Evolutionary conservation across 1,140 invertebrate genomes (phyloP), one percentile per base, ranked within the genome.

Genomic region (Brachystomella parvula): DNA sequence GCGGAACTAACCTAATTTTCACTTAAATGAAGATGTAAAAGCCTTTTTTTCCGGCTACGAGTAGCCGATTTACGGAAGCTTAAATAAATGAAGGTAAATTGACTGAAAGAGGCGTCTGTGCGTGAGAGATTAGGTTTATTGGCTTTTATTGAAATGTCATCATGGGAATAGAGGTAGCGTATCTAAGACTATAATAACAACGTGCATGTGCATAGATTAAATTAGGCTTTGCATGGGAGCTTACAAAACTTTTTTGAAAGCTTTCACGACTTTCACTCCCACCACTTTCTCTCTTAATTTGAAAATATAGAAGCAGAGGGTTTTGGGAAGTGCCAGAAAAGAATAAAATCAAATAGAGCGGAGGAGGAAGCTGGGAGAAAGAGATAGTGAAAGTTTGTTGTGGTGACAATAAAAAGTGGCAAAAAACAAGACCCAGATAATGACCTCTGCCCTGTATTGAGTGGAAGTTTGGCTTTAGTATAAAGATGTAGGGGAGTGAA

Each of bases 311-410:
- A 39, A 19, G 6, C 35, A 17, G 15, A 53, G 49, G 6, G 6
- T 24, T 15, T 9, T 24, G 24, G 49, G 24, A 24, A 53, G 24
- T 9, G 49, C 15, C 12, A 26, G 12, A 3, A 19, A 53, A 19
- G 12, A 3, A 53, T 12, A 26, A 26, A 24, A 6, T 26, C 15
- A 12, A 24, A 53, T 12, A 6, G 49, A 24, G 15, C 12, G 12
- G 24, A 53, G 24, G 49, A 53, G 49, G 21, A 53, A 53, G 24
- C 49, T 17, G 24, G 24, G 49, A 17, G 49, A 24, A 24, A 24
- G 24, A 15, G 12, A 53, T 17, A 53, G 49, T 53, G 49, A 53
- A 53, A 53, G 49, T 53, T 53, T 53, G 49, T 53, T 53, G 49
- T 19, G 12, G 21, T n/a, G n/a, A n/a, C 49, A 53, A 53, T 53